phyloP scores from a whole-genome alignment of 2,797 vertebrate genomes.

The Chiloscyllium punctatum region DNA sequence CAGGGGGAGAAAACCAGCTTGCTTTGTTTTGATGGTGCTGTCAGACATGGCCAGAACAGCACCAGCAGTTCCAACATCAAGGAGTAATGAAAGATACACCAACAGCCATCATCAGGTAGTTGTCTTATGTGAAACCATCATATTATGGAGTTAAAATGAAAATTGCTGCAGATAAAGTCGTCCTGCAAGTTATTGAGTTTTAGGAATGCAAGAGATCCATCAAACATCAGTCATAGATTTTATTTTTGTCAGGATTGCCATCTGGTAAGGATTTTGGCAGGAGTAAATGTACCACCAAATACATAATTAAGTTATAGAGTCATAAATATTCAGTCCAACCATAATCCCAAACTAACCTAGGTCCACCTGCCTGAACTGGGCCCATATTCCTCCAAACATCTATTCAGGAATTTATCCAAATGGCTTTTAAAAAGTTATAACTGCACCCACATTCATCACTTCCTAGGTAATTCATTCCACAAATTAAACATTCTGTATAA shows the following conservation, averaged over 20 bases:
- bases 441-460: no score
- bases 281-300: constrained; percentile 81
- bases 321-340: no score
- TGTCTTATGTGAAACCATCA: constrained; percentile 85
- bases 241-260: constrained; percentile 80
- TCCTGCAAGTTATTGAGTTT: constrained; percentile 91
- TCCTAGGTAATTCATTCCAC: no score
- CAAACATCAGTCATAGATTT: constrained; percentile 85
- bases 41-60: constrained; percentile 87
- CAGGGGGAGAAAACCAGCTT: constrained; percentile 52
- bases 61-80: constrained; percentile 82
- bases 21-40: constrained; percentile 86
- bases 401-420: no score
- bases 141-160: constrained; percentile 41
- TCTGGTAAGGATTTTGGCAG: constrained; percentile 82
- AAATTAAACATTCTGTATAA: no score
- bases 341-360: no score
- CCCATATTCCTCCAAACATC: no score
- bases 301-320: no score
- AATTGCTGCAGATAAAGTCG: constrained; percentile 86
- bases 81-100: constrained; percentile 81
- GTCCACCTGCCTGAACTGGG: no score
- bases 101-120: constrained; percentile 55
- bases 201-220: constrained; percentile 84
- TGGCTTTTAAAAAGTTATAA: no score